phyloP scores from a whole-genome alignment of 2,113 vertebrate species.

The Pelobates fuscus region DNA sequence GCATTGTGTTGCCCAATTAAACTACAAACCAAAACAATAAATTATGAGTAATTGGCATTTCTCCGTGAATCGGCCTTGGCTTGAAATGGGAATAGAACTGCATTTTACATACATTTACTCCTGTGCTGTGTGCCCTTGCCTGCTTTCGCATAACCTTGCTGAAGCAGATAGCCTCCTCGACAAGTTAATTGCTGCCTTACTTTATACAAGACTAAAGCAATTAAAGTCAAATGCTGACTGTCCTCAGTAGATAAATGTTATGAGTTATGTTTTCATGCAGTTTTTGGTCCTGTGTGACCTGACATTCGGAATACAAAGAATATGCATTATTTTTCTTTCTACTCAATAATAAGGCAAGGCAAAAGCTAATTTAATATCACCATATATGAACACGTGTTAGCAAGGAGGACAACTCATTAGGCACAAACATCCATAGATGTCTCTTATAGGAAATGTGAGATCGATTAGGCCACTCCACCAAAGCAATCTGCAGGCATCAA shows the following conservation, averaged over 20 bases:
- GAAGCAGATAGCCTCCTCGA: slow-evolving; percentile 19
- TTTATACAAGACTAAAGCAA: slow-evolving; percentile 37
- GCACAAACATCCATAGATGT: too few species aligned
- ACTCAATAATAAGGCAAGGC: neutral
- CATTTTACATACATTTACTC: slow-evolving; percentile 30
- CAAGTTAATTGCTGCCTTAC: neutral
- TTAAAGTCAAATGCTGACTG: neutral
- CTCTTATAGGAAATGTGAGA: too few species aligned
- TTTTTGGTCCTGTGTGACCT: slow-evolving; percentile 25
- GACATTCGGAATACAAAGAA: slow-evolving; percentile 10
- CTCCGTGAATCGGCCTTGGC: slow-evolving; percentile 55
- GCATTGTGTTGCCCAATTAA: slow-evolving; percentile 60
- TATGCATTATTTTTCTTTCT: neutral
- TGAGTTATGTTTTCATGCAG: slow-evolving; percentile 1
- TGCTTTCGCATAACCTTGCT: slow-evolving; percentile 24
- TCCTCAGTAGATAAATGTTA: neutral
- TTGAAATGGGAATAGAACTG: slow-evolving; percentile 42
- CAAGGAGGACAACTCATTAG: too few species aligned
- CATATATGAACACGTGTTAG: too few species aligned
- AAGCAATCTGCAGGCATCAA: too few species aligned
- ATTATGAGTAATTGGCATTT: slow-evolving; percentile 61
- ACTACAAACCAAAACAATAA: slow-evolving; percentile 45
- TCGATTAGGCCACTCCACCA: too few species aligned
- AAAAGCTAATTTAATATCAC: too few species aligned
- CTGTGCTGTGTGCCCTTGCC: neutral